phyloP scores from a whole-genome alignment of 92 coral and sea anemone species.

The Nematostella vectensis region DNA sequence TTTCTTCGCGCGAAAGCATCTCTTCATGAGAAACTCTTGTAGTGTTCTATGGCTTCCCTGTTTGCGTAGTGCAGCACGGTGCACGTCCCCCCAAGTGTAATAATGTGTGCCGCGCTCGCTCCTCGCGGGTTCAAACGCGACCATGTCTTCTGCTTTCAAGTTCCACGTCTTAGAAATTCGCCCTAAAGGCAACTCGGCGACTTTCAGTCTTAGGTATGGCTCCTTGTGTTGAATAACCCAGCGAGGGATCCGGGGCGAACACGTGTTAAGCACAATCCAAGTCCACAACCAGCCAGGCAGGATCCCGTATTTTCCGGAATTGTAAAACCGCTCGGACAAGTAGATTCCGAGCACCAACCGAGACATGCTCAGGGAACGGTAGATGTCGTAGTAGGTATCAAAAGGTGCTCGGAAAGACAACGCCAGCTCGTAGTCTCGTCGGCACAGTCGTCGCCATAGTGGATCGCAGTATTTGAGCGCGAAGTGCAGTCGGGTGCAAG shows the following conservation, averaged over 20 bases:
- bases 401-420: slow-evolving; percentile 62
- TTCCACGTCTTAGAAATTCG: slow-evolving; percentile 80
- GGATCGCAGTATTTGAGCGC: slow-evolving; percentile 54
- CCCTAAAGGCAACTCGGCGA: slow-evolving; percentile 79
- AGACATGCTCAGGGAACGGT: slow-evolving; percentile 65
- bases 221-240: slow-evolving; percentile 83
- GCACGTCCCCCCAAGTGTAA: slow-evolving; percentile 89
- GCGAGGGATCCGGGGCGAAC: slow-evolving; percentile 75
- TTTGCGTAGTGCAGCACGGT: slow-evolving; percentile 63
- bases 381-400: slow-evolving; percentile 55
- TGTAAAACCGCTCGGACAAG: slow-evolving; percentile 69
- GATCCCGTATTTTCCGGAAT: slow-evolving; percentile 71
- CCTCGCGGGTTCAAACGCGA: slow-evolving; percentile 36
- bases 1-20: slow-evolving; percentile 85
- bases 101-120: slow-evolving; percentile 82
- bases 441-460: slow-evolving; percentile 71
- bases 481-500: slow-evolving; percentile 61
- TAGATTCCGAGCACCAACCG: slow-evolving; percentile 60
- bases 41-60: slow-evolving; percentile 69
- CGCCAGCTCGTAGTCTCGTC: slow-evolving; percentile 60
- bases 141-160: slow-evolving; percentile 55
- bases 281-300: slow-evolving; percentile 98
- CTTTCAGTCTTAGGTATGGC: slow-evolving; percentile 69
- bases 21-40: slow-evolving; percentile 55
- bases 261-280: slow-evolving; percentile 82